A percentile compares a stretch with the other conserved stretches of the same genome.
These are phyloP conservation scores for Mycalesis mineus DNA, from an alignment of 2,888 invertebrate species.

Conservation along the genomic window DNA sequence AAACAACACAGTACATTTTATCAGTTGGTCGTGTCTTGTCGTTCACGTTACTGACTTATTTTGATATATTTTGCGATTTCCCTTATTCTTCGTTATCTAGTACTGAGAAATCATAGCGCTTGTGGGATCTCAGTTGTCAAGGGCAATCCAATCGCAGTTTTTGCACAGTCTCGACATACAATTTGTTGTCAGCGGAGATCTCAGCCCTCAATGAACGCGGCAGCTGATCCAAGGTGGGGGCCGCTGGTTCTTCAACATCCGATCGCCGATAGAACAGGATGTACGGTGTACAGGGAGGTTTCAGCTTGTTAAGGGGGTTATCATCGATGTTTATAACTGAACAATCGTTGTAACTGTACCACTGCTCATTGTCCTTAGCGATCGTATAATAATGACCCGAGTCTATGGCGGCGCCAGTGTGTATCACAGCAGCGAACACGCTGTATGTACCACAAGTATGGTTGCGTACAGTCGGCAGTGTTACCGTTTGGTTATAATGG, in stretches of 20 bases:
- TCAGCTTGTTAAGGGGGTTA: slow-evolving; percentile 79
- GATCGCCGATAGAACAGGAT: slow-evolving; percentile 84
- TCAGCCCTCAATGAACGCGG: slow-evolving; percentile 51
- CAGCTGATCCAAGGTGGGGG: slow-evolving; percentile 50
- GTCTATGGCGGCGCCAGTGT: slow-evolving; percentile 89
- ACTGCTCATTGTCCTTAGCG: slow-evolving; percentile 82
- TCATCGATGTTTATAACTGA: slow-evolving; percentile 81
- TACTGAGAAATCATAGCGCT: slow-evolving; percentile 47
- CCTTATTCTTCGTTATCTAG: slow-evolving; percentile 33
- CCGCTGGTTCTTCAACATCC: slow-evolving; percentile 60
- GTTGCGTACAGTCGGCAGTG: slow-evolving; percentile 56
- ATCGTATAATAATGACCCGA: slow-evolving; percentile 93
- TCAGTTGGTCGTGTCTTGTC: too few relatives aligned
- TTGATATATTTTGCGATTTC: too few relatives aligned
- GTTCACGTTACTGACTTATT: too few relatives aligned
- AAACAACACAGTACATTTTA: too few relatives aligned
- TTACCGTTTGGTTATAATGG: slow-evolving; percentile 77
- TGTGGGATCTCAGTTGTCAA: slow-evolving; percentile 56
- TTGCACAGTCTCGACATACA: slow-evolving; percentile 49
- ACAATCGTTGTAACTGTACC: slow-evolving; percentile 91
- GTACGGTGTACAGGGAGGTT: slow-evolving; percentile 88
- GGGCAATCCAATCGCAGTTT: slow-evolving; percentile 46
- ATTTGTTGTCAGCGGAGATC: slow-evolving; percentile 58
- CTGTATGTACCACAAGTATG: slow-evolving; percentile 66
- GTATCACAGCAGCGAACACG: slow-evolving; percentile 90